Evolutionary conservation across 2,888 invertebrate species (phyloP).

Genomic region (Pedicia rivosa): DNA sequence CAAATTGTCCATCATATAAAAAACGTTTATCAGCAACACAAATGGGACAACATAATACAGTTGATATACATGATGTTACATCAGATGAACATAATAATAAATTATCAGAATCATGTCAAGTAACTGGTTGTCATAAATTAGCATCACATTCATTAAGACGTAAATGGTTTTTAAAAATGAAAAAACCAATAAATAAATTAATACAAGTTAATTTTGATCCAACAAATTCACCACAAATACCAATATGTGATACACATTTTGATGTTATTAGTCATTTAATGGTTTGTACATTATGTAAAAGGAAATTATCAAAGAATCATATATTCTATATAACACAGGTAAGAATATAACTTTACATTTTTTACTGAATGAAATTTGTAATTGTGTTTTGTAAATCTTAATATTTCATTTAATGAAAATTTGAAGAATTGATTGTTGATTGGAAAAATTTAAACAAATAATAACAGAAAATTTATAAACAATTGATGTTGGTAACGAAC

Average conservation of each 20-base stretch:
- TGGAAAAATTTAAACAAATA: background rate
- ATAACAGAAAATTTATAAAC: no score
- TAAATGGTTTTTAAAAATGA: slow-evolving; percentile 57
- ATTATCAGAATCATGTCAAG: slow-evolving; percentile 36
- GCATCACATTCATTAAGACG: slow-evolving; percentile 49
- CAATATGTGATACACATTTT: slow-evolving; percentile 54
- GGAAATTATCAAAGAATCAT: slow-evolving; percentile 59
- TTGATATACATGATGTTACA: background rate
- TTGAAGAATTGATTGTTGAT: no score
- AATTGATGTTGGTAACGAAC: no score
- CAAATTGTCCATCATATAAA: slow-evolving; percentile 52
- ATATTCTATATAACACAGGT: slow-evolving; percentile 52
- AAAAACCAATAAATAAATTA: slow-evolving; percentile 48
- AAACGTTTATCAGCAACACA: slow-evolving; percentile 32
- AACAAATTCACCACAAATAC: slow-evolving; percentile 34
- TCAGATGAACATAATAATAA: slow-evolving; percentile 6
- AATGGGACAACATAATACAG: slow-evolving; percentile 9
- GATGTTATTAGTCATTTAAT: slow-evolving; percentile 53
- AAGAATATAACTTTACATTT: slow-evolving; percentile 11
- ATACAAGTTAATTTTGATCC: slow-evolving; percentile 45
- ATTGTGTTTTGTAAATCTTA: background rate
- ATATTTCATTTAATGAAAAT: no score
- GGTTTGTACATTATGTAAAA: slow-evolving; percentile 61
- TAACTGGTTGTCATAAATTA: slow-evolving; percentile 40
- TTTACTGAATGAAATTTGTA: background rate